phyloP scores from a whole-genome alignment of 2,113 vertebrate genomes.

The Balaenoptera acutorostrata region DNA sequence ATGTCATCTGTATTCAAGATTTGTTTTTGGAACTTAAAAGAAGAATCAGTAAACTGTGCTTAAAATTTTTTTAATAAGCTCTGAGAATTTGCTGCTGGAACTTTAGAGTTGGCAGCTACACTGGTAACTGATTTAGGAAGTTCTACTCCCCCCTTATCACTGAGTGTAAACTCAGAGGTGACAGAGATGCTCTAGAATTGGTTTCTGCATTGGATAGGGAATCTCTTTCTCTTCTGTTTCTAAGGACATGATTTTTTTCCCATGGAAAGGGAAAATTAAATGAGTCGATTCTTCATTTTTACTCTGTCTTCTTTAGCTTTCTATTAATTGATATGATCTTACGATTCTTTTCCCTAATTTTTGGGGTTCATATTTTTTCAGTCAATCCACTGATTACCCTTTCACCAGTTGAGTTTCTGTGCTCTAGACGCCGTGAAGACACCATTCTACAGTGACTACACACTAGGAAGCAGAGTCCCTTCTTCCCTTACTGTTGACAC shows the following conservation, averaged over 20 bases:
- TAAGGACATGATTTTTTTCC: background rate
- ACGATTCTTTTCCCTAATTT: background rate
- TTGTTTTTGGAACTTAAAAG: background rate
- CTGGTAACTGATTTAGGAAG: background rate
- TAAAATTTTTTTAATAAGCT: background rate
- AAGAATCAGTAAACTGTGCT: background rate
- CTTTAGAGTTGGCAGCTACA: background rate
- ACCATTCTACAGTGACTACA: background rate
- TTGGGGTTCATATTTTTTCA: background rate
- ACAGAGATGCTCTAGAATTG: background rate
- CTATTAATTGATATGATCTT: background rate
- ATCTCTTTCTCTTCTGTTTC: background rate
- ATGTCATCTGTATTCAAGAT: background rate
- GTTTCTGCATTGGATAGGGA: background rate
- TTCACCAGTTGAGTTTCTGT: background rate
- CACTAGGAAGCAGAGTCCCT: background rate
- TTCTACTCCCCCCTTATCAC: background rate
- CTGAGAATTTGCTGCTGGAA: conserved; percentile 2
- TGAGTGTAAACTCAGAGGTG: background rate
- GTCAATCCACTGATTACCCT: background rate
- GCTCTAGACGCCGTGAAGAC: background rate
- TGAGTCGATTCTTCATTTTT: background rate
- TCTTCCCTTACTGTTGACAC: background rate
- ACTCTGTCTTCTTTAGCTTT: background rate
- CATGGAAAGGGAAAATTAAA: background rate